A percentile compares a stretch with the other conserved stretches of the same genome.
phyloP scores from a whole-genome alignment of 2,797 vertebrate genomes.

The Hylomyscus alleni region DNA sequence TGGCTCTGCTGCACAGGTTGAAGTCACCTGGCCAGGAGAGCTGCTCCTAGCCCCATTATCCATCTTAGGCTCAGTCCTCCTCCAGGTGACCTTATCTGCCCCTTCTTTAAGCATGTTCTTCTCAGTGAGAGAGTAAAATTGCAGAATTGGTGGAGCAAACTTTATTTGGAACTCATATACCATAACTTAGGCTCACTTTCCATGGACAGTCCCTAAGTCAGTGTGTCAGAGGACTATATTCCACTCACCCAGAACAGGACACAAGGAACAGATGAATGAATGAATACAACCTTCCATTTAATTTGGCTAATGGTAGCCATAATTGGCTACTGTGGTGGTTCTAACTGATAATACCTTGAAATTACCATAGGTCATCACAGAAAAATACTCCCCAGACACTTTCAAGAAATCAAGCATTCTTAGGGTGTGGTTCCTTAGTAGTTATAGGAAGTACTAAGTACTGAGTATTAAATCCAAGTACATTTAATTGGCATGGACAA shows the following conservation, averaged over 20 bases:
- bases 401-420: neutral
- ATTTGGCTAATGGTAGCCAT: neutral
- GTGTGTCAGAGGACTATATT: neutral
- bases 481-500: neutral
- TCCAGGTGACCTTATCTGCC: neutral
- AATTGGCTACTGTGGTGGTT: neutral
- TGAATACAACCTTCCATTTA: neutral
- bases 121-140: neutral
- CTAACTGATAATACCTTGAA: neutral
- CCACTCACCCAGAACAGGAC: neutral
- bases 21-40: neutral
- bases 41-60: neutral
- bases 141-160: neutral
- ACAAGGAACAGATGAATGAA: neutral
- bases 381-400: neutral
- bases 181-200: neutral
- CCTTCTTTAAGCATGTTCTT: neutral
- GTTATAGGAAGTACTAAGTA: no score
- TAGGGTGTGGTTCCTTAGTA: neutral
- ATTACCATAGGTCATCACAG: neutral
- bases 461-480: constrained; percentile 16
- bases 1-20: neutral
- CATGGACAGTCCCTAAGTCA: neutral
- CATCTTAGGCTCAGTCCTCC: neutral
- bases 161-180: neutral